These are phyloP conservation scores for Hypotaenidia okinawae DNA, from an alignment of 2,797 vertebrate genomes.

Conservation along the genomic window DNA sequence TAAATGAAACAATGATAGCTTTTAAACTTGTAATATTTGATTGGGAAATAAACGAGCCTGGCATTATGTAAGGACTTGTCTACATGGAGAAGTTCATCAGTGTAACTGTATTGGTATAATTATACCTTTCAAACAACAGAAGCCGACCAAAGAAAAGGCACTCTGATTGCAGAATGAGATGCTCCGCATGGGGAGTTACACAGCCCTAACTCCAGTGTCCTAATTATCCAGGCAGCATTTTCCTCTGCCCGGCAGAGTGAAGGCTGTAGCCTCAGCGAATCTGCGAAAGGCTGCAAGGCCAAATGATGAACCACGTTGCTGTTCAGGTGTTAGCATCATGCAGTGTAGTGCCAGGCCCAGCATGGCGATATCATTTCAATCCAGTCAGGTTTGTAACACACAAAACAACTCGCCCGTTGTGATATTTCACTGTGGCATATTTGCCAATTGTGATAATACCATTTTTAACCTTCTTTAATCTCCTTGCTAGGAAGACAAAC, in stretches of 20 bases:
- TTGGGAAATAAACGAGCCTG: background rate
- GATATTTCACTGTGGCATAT: background rate
- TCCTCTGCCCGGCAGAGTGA: background rate
- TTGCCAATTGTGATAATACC: background rate
- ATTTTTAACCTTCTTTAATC: slow-evolving; percentile 26
- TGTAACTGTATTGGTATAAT: background rate
- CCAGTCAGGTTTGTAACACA: background rate
- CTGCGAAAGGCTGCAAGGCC: fast-evolving
- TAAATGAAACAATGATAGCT: slow-evolving; percentile 40
- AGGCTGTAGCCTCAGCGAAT: fast-evolving
- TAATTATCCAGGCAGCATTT: fast-evolving
- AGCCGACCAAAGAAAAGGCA: background rate
- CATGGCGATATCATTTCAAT: background rate
- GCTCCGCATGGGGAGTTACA: fast-evolving
- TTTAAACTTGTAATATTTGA: slow-evolving; percentile 5
- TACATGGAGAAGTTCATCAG: background rate
- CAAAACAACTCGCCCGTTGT: fast-evolving
- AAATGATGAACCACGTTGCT: fast-evolving
- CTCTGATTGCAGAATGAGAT: background rate
- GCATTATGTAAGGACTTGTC: background rate
- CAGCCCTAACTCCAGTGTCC: background rate
- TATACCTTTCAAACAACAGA: background rate
- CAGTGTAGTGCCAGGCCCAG: background rate
- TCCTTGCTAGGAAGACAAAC: background rate
- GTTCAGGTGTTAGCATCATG: background rate